Base-by-base conservation (phyloP, 2,797 vertebrate species). In the Cynopterus sphinx region DNA sequence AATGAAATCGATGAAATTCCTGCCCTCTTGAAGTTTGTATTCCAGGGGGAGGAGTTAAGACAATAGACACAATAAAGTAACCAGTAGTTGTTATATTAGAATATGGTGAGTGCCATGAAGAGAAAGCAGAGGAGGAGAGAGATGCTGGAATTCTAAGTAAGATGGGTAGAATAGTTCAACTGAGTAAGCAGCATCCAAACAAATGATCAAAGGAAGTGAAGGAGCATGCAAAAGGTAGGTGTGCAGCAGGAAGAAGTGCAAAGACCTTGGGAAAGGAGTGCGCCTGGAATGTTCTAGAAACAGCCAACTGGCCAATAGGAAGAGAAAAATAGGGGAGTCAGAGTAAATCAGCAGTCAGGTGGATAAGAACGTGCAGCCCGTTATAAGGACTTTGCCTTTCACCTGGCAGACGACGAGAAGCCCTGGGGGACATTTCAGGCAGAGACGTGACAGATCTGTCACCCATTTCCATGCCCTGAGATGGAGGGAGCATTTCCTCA, bases 1-100 rank as follows among this genome's bases (percentile, higher is more conserved):
- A 24, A 15, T 46, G 68, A 61, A 53, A 49, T 51, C 0, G 3
- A 59, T 19, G 4, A 13, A 31, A 65, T 6, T 19, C 74, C 36
- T 84, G 53, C n/a, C 70, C 28, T 79, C 73, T 41, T 81, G 59
- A 46, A 68, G 87, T 28, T 73, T 74, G 65, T 59, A 33, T 57
- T 70, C 68, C 9, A 1, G 22, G 4, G 33, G 21, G 79, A 79
- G 70, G 53, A 17, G 51, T 53, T 49, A 53, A 79, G 88, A 55
- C 10, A 63, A 43, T 63, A 36, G 51, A 53, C 11, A 8, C 9
- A 6, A 1, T 49, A 7, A 16, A 31, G 43, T 10, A 31, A 3
- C 33, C 74, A 84, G 31, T 3, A 51, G 15, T 28, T 0, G n/a
- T 39, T 36, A 2, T 28, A 0, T 28, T 10, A 6, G 51, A 19